Conservation (phyloP, 1,140 invertebrate species). For the Macrocentrus cingulum region DNA sequence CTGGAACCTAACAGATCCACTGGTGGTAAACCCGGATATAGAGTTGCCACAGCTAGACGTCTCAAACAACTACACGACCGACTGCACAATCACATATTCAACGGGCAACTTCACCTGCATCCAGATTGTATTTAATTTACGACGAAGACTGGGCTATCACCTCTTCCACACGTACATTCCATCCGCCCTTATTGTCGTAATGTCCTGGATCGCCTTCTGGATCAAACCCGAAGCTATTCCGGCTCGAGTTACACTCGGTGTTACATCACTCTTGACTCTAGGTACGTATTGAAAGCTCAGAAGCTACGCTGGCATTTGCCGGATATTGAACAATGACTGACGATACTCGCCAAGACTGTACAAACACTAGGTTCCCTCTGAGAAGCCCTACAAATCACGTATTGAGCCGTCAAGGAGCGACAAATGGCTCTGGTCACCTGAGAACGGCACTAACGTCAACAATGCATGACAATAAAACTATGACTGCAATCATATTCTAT, state of each 20-base stretch:
- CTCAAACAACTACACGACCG: conserved; percentile 82
- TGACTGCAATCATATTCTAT: no score
- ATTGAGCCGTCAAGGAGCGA: conserved; percentile 16
- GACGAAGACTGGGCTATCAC: conserved; percentile 82
- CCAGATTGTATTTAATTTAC: conserved; percentile 81
- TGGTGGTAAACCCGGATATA: conserved; percentile 84
- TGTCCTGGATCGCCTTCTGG: conserved; percentile 94
- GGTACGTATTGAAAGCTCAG: conserved; percentile 57
- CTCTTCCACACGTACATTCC: conserved; percentile 90
- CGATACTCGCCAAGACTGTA: neutral
- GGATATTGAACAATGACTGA: neutral
- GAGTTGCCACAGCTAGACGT: conserved; percentile 86
- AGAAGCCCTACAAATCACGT: conserved; percentile 10
- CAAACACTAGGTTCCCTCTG: neutral
- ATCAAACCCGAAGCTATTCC: conserved; percentile 89
- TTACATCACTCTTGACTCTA: conserved; percentile 80
- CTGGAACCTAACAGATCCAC: conserved; percentile 84
- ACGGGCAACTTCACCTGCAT: conserved; percentile 88
- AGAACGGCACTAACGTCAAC: conserved; percentile 24
- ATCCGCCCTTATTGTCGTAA: conserved; percentile 85
- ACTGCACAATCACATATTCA: conserved; percentile 86
- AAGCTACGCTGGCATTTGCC: neutral
- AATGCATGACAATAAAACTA: no score
- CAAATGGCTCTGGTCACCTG: conserved; percentile 27
- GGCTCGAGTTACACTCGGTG: conserved; percentile 76